Conservation (phyloP, 2,797 vertebrate genomes). For the Ctenochaetus hawaiiensis region DNA sequence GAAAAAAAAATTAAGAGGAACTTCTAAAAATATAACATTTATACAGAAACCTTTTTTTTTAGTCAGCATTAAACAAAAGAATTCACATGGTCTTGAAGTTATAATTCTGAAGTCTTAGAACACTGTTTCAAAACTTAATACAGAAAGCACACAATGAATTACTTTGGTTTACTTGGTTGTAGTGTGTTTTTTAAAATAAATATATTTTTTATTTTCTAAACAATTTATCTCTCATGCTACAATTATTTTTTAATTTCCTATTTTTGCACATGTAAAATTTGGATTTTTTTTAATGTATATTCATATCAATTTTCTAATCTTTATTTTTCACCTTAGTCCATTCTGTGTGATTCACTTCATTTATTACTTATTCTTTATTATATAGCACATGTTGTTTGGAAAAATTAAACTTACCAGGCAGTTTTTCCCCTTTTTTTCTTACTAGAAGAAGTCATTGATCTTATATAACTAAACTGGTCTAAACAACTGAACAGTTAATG, state of each 20-base stretch:
- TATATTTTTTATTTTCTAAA: background rate
- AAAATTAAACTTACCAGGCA: too few species aligned
- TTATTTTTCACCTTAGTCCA: background rate
- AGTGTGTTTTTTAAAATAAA: too few species aligned
- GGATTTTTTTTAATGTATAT: background rate
- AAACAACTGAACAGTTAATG: too few species aligned
- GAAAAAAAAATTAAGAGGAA: background rate
- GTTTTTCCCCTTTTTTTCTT: too few species aligned
- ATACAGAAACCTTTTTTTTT: background rate
- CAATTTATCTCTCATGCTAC: background rate
- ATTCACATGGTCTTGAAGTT: background rate
- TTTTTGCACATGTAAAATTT: background rate
- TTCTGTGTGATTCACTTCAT: background rate
- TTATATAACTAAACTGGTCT: too few species aligned
- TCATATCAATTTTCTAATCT: too few species aligned
- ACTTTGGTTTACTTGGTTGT: background rate
- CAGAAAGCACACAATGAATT: background rate
- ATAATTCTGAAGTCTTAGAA: background rate
- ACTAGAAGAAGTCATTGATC: too few species aligned
- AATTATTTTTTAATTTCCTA: too few species aligned
- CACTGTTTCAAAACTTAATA: background rate
- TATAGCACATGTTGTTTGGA: too few species aligned
- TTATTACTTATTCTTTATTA: background rate
- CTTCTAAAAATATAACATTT: background rate
- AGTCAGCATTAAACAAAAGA: background rate